These are phyloP conservation scores for Pocillopora meandrina DNA, from an alignment of 92 coral and sea anemone species.

Conservation along the genomic window DNA sequence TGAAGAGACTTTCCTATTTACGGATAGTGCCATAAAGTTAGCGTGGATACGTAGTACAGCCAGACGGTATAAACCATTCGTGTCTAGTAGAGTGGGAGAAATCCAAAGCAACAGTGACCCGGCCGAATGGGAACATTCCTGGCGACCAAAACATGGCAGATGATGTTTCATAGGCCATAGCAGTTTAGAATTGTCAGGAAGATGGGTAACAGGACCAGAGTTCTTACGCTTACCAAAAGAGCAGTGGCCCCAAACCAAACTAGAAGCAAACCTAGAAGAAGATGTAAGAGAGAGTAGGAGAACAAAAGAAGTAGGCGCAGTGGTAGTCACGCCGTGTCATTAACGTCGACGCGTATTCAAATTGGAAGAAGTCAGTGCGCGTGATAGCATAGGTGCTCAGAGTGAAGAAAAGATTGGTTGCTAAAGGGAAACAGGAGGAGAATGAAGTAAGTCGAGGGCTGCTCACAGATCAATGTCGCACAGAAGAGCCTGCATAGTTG, in stretches of 20 bases:
- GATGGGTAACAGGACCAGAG: slow-evolving; percentile 48
- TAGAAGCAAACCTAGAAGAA: slow-evolving; percentile 2
- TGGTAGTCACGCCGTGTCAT: slow-evolving; percentile 13
- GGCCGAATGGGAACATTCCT: slow-evolving; percentile 47
- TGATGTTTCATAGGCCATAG: slow-evolving; percentile 37
- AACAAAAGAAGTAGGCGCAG: not conserved
- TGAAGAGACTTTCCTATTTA: slow-evolving; percentile 21
- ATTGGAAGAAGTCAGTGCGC: slow-evolving; percentile 51
- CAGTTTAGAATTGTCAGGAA: slow-evolving; percentile 18
- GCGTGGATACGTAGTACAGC: slow-evolving; percentile 44
- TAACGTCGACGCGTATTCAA: slow-evolving; percentile 37
- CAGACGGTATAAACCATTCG: slow-evolving; percentile 40
- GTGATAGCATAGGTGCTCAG: slow-evolving; percentile 20
- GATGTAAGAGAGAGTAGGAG: not conserved
- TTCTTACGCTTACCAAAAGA: slow-evolving; percentile 35
- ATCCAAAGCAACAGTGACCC: slow-evolving; percentile 43
- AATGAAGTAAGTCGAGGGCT: not conserved
- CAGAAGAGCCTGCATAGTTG: not conserved
- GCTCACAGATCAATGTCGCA: not conserved
- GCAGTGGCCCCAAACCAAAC: slow-evolving; percentile 20
- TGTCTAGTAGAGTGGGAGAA: slow-evolving; percentile 42
- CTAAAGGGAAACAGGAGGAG: not conserved
- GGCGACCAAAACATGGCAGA: slow-evolving; percentile 34
- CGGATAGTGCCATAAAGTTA: slow-evolving; percentile 3
- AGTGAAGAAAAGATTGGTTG: not conserved